phyloP scores from a whole-genome alignment of 1,140 invertebrate genomes.

The Aphaenogaster rudis region DNA sequence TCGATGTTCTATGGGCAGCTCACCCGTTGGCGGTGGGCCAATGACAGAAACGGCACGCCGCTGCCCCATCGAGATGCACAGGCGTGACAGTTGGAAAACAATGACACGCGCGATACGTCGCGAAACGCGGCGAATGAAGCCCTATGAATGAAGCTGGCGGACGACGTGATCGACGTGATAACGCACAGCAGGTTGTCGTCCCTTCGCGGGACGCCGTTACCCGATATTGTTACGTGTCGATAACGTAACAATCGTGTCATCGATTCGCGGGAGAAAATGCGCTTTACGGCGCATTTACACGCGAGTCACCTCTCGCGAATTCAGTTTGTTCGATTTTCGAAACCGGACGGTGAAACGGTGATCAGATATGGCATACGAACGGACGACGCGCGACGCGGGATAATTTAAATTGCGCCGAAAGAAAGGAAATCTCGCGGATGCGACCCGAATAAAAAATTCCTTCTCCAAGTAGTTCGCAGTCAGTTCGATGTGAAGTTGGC shows the following conservation, averaged over 20 bases:
- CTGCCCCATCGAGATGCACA: constrained; percentile 69
- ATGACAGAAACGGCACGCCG: constrained; percentile 74
- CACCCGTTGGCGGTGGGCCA: constrained; percentile 77
- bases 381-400: neutral
- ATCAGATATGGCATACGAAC: neutral
- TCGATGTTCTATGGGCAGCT: constrained; percentile 72
- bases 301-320: neutral
- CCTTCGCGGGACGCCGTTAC: constrained; percentile 39
- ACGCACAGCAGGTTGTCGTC: constrained; percentile 46
- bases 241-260: constrained; percentile 55
- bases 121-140: constrained; percentile 31
- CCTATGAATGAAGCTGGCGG: constrained; percentile 8
- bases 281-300: neutral
- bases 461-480: neutral
- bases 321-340: neutral
- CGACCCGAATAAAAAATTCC: neutral
- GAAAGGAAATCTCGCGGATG: neutral
- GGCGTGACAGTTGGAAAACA: constrained; percentile 77
- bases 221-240: constrained; percentile 54
- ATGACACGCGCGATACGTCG: constrained; percentile 66
- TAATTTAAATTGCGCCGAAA: neutral
- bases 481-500: neutral
- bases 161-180: constrained; percentile 42
- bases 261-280: constrained; percentile 42
- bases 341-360: neutral